Base-by-base conservation (phyloP, 1,140 invertebrate genomes). In the Bombyx mandarina region DNA sequence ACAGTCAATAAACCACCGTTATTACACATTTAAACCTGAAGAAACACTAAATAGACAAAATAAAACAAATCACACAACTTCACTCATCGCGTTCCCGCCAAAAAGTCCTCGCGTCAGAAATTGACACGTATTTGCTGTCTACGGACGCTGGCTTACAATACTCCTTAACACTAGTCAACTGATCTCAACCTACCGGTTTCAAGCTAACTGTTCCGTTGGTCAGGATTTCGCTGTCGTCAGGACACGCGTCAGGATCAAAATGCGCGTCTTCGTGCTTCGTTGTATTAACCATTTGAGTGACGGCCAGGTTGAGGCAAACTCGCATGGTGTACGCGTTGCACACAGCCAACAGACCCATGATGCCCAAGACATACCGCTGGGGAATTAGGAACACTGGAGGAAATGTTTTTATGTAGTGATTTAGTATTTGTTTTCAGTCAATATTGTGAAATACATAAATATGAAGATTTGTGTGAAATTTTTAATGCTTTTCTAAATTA, bases 221-320 rank as follows among this genome's bases (percentile, higher is more conserved):
- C 9, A 84, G 52, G 6, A 80, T 55, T 49, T 79, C 76, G 54
- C 69, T 76, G 1, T 87, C 83, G 59, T 82, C 80, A 8, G 81
- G 76, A 62, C 80, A 85, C 7, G 79, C 77, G 35, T 84, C 58
- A 6, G 81, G 82, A 47, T 86, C 82, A 49, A 53, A 75, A 43
- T 82, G 71, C 6, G 60, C 61, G n/a, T 75, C 68, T 10, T 65
- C 72, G n/a, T 51, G 58, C 54, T 79, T 80, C 3, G 71, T 80
- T 43, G 77, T 79, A 58, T 79, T 81, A 35, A 88, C 92, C 93
- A 94, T 94, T 64, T 92, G 92, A 8, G 94, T 93, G 63, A 94
- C 92, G 7, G 93, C 93, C 8, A 94, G 88, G 71, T 91, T 93
- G 52, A 94, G 85, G 65, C 93, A 93, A 1, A 93, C 91, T 45